phyloP scores from a whole-genome alignment of 2,888 invertebrate genomes.

The Eupithecia pulchellata region DNA sequence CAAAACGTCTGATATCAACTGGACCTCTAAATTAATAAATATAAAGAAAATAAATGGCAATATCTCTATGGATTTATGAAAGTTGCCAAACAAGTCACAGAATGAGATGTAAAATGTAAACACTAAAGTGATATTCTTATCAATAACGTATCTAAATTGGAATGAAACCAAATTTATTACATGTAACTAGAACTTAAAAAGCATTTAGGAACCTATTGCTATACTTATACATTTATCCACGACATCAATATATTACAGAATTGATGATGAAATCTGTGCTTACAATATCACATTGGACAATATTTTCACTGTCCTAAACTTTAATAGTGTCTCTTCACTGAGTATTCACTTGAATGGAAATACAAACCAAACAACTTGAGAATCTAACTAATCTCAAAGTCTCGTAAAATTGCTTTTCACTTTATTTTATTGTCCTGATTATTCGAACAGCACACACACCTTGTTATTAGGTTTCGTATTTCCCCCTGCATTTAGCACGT shows the following conservation, averaged over 20 bases:
- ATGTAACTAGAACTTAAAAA: conserved; percentile 65
- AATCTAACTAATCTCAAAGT: background rate
- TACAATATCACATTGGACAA: conserved; percentile 82
- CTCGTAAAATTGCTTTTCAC: background rate
- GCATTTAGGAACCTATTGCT: conserved; percentile 61
- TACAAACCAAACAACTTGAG: conserved; percentile 3
- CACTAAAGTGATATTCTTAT: conserved; percentile 48
- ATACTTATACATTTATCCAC: conserved; percentile 68
- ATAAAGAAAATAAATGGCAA: too few species aligned
- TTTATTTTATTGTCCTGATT: conserved; percentile 4
- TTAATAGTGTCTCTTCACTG: conserved; percentile 44
- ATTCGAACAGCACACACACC: background rate
- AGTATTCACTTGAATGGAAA: conserved; percentile 31
- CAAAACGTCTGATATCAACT: background rate
- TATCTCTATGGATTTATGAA: background rate
- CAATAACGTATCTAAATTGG: conserved; percentile 53
- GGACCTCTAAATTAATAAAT: background rate
- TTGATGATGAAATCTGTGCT: conserved; percentile 71
- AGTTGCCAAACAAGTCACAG: background rate
- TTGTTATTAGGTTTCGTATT: conserved; percentile 5
- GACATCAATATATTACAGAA: conserved; percentile 77
- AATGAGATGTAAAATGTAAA: conserved; percentile 50
- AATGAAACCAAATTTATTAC: conserved; percentile 53
- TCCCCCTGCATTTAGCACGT: background rate
- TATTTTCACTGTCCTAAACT: conserved; percentile 62